Conservation (phyloP, 2,797 vertebrate genomes). For the Parauchenoglanis ngamensis region DNA sequence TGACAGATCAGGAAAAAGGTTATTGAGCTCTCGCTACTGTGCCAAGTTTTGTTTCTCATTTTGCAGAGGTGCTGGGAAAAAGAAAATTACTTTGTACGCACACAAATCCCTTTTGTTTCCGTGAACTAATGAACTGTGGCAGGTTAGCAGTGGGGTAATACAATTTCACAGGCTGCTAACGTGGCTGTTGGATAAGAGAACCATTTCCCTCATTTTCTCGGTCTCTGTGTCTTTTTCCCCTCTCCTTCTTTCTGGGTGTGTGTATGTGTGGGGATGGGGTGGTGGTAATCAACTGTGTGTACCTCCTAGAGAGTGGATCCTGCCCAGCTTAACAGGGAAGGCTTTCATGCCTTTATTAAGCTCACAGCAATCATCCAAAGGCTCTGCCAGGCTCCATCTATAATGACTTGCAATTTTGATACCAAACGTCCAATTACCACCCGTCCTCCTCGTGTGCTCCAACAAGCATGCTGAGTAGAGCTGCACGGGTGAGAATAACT, state of each 20-base stretch:
- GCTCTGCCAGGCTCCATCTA: constrained; percentile 18
- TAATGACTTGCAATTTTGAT: constrained; percentile 49
- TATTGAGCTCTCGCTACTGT: constrained; percentile 2
- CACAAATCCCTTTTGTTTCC: constrained; percentile 57
- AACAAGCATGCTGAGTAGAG: constrained; percentile 30
- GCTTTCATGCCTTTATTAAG: constrained; percentile 48
- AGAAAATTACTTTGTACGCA: constrained; percentile 21
- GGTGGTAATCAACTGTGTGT: constrained; percentile 42
- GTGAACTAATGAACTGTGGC: constrained; percentile 64
- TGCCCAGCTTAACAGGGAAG: constrained; percentile 29
- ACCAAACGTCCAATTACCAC: constrained; percentile 57
- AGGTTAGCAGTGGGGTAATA: constrained; percentile 53
- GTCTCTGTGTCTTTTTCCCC: constrained; percentile 18
- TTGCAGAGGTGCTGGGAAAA: not conserved
- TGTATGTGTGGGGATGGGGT: not conserved
- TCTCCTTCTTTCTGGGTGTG: constrained; percentile 17
- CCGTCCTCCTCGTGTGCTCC: constrained; percentile 37
- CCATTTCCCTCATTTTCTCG: constrained; percentile 37
- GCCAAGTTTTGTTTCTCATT: constrained; percentile 13
- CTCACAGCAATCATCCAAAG: constrained; percentile 34
- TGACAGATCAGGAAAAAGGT: constrained; percentile 36
- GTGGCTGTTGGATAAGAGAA: constrained; percentile 56
- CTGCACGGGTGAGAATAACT: constrained; percentile 15
- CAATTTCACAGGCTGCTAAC: constrained; percentile 53
- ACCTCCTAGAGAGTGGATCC: constrained; percentile 17